Evolutionary conservation across 1,140 invertebrate genomes (phyloP).

Genomic region (Pteromalus puparum): DNA sequence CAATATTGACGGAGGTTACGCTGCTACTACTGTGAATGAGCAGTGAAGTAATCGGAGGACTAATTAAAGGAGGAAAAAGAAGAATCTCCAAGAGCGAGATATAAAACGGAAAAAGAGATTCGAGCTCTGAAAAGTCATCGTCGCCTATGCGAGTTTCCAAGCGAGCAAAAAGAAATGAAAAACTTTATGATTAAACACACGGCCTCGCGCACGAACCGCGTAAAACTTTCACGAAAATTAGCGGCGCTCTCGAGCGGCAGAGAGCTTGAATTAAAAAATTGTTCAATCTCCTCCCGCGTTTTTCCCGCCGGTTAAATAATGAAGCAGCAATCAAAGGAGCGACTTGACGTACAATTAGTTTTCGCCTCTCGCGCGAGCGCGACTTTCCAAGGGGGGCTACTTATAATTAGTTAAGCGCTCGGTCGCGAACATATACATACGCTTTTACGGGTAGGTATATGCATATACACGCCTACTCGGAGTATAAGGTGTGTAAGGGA

Average conservation of each 20-base stretch:
- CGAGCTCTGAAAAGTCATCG: not conserved
- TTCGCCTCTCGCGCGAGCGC: not conserved
- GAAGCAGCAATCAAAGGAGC: constrained; percentile 46
- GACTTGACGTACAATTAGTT: constrained; percentile 46
- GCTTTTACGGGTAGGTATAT: too few species aligned
- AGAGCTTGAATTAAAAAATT: not conserved
- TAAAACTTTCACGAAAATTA: constrained; percentile 28
- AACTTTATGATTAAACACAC: not conserved
- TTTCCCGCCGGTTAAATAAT: constrained; percentile 35
- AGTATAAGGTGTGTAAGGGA: not conserved
- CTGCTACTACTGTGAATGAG: constrained; percentile 45
- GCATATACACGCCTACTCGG: constrained; percentile 21
- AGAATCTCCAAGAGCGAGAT: constrained; percentile 6
- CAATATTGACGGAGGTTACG: constrained; percentile 54
- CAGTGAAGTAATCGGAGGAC: constrained; percentile 52
- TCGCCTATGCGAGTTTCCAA: not conserved
- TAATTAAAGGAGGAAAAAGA: constrained; percentile 52
- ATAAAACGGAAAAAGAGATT: constrained; percentile 22
- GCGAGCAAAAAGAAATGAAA: not conserved
- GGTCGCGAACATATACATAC: not conserved
- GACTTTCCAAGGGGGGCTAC: constrained; percentile 23
- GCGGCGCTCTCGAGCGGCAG: not conserved
- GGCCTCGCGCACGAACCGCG: not conserved
- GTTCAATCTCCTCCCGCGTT: not conserved
- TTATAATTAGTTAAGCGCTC: constrained; percentile 50